phyloP scores from a whole-genome alignment of 1,140 invertebrate species.

The Choristoneura fumiferana region DNA sequence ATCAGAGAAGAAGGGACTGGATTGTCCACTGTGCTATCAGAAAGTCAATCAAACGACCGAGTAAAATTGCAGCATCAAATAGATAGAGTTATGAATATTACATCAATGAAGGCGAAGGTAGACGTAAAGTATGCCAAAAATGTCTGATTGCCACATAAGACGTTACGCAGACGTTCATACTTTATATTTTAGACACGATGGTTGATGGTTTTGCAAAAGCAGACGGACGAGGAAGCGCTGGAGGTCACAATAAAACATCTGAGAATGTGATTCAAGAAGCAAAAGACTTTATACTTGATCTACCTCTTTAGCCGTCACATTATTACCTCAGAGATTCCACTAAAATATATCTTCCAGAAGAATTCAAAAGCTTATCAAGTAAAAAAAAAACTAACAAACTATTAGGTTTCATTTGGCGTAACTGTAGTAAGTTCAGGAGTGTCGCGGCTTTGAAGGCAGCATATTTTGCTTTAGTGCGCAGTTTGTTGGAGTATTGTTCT shows the following conservation, averaged over 20 bases:
- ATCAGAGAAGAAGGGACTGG: neutral
- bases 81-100: neutral
- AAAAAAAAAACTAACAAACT: neutral
- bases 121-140: neutral
- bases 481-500: neutral
- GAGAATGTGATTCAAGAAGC: neutral
- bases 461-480: neutral
- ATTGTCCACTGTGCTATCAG: neutral
- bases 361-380: too few relatives aligned
- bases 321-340: neutral
- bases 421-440: neutral
- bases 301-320: neutral
- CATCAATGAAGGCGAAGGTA: neutral
- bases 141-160: neutral
- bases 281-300: neutral
- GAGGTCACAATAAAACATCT: neutral
- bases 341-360: neutral
- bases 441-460: neutral
- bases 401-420: neutral
- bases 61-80: neutral
- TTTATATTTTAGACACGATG: neutral
- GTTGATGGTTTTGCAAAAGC: neutral
- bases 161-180: neutral
- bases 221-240: neutral
- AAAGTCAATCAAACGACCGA: neutral